Conservation (phyloP, 2,113 vertebrate genomes). For the Ploceus nigricollis region DNA sequence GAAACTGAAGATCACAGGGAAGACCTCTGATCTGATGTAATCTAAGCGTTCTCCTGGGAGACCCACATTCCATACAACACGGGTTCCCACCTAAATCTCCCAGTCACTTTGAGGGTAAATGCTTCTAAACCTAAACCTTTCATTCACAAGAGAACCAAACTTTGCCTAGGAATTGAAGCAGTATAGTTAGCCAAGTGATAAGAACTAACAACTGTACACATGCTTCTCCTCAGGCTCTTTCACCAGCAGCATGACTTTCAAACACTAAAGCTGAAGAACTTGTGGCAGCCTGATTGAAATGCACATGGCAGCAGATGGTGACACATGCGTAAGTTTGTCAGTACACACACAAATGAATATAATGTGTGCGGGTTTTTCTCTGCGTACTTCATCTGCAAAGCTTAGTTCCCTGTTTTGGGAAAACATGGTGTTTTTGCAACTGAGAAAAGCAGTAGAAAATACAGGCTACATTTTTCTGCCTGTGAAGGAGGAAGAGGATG, state of each 20-base stretch:
- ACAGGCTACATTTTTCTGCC: background rate
- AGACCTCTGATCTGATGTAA: background rate
- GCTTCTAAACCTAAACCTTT: background rate
- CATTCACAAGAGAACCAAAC: background rate
- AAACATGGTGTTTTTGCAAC: background rate
- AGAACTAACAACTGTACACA: background rate
- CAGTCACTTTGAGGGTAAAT: background rate
- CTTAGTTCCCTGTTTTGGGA: background rate
- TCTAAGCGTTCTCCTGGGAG: background rate
- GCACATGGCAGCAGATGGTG: background rate
- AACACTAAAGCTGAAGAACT: background rate
- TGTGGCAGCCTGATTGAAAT: background rate
- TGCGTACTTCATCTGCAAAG: background rate
- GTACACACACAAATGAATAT: background rate
- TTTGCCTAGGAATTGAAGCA: background rate
- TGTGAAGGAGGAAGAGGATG: background rate
- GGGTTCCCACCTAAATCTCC: background rate
- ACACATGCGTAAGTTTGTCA: background rate
- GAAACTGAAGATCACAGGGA: background rate
- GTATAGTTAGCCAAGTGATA: background rate
- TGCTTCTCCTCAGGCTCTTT: background rate
- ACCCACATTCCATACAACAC: rapidly evolving
- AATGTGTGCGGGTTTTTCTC: background rate
- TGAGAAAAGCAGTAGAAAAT: background rate
- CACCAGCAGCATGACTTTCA: background rate